These are phyloP conservation scores for Cosmorhoe ocellata DNA, from an alignment of 2,888 invertebrate species.

Conservation along the genomic window DNA sequence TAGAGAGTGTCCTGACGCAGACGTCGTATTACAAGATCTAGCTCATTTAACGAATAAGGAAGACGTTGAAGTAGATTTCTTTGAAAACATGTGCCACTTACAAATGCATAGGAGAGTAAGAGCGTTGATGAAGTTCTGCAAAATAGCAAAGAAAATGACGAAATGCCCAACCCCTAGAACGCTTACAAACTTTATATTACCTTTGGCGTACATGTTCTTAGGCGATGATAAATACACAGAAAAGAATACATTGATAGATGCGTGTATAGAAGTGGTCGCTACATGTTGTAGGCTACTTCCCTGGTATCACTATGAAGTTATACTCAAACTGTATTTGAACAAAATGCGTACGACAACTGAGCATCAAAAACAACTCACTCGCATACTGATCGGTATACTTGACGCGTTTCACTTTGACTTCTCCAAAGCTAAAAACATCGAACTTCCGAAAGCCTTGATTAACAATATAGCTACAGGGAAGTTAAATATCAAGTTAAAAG, in stretches of 20 bases:
- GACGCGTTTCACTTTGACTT: slow-evolving; percentile 97
- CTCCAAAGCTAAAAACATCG: slow-evolving; percentile 78
- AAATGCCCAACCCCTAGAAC: slow-evolving; percentile 86
- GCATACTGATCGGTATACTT: slow-evolving; percentile 89
- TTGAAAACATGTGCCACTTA: slow-evolving; percentile 94
- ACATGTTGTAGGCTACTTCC: slow-evolving; percentile 89
- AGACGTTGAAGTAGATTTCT: slow-evolving; percentile 96
- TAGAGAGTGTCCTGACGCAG: slow-evolving; percentile 86
- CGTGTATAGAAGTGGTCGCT: slow-evolving; percentile 91
- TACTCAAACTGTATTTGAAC: slow-evolving; percentile 90
- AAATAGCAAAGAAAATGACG: slow-evolving; percentile 83
- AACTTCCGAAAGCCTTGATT: slow-evolving; percentile 61
- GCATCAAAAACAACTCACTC: slow-evolving; percentile 92
- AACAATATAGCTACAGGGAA: slow-evolving; percentile 46
- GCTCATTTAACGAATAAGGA: slow-evolving; percentile 84
- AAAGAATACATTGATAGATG: slow-evolving; percentile 91
- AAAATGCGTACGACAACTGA: slow-evolving; percentile 87
- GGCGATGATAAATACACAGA: slow-evolving; percentile 88
- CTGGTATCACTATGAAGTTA: slow-evolving; percentile 94
- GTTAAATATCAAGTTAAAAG: slow-evolving; percentile 37
- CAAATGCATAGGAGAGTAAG: slow-evolving; percentile 93
- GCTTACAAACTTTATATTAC: slow-evolving; percentile 92
- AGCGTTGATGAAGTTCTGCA: slow-evolving; percentile 89
- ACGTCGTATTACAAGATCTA: slow-evolving; percentile 88
- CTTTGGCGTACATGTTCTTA: slow-evolving; percentile 91